phyloP scores from a whole-genome alignment of 2,888 invertebrate genomes.

The Andricus curvator region DNA sequence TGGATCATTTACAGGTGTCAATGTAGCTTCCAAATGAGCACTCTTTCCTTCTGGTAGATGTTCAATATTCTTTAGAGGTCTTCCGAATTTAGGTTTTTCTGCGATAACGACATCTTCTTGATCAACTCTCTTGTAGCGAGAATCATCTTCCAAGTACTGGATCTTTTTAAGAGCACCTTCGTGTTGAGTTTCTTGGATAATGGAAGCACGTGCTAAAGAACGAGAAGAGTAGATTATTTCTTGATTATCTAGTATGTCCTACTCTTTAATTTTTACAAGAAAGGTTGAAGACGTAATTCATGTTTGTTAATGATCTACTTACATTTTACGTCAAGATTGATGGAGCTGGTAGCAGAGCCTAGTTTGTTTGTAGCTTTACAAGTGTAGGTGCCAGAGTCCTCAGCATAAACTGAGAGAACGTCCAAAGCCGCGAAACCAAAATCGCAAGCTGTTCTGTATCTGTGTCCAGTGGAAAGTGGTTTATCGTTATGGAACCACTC shows the following conservation, averaged over 20 bases:
- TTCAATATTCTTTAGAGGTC: conserved; percentile 90
- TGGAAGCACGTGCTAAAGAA: conserved; percentile 86
- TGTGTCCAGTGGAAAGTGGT: conserved; percentile 91
- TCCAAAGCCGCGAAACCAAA: conserved; percentile 98
- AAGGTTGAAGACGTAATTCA: not conserved
- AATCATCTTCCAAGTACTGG: conserved; percentile 92
- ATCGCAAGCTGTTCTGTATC: conserved; percentile 96
- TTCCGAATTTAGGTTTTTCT: conserved; percentile 94
- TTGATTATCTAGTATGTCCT: not conserved
- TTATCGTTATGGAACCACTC: conserved; percentile 97
- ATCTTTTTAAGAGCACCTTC: conserved; percentile 95
- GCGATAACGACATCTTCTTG: conserved; percentile 87
- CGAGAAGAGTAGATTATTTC: conserved; percentile 1
- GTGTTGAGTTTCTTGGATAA: conserved; percentile 94
- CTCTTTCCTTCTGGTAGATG: conserved; percentile 92
- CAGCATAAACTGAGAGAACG: conserved; percentile 94
- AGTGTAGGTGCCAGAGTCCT: conserved; percentile 96
- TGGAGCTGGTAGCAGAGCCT: conserved; percentile 90
- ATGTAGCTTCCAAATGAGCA: conserved; percentile 95
- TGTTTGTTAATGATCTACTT: conserved; percentile 75
- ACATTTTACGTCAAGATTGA: conserved; percentile 90
- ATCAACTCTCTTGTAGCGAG: conserved; percentile 85
- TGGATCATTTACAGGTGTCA: conserved; percentile 98
- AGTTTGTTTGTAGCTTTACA: conserved; percentile 92
- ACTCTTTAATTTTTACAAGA: not conserved